These are phyloP conservation scores for Pocillopora damicornis DNA, from an alignment of 64 coral and sea anemone species.

Conservation along the genomic window DNA sequence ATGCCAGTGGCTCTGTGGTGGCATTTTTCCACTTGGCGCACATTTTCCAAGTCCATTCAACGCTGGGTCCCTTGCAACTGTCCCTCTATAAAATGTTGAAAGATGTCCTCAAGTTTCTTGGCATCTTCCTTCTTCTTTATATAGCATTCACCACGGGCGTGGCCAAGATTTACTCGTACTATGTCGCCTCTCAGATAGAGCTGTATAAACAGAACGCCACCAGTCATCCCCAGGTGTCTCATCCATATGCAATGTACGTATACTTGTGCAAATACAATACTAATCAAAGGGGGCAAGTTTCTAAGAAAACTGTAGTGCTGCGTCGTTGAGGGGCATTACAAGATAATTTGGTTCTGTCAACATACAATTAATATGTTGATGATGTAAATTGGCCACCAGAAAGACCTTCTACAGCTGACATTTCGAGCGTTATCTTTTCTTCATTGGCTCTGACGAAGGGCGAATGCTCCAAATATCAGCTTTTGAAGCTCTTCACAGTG, in stretches of 20 bases:
- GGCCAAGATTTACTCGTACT: slow-evolving; percentile 35
- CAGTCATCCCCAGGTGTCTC: not conserved
- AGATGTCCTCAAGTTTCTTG: slow-evolving; percentile 34
- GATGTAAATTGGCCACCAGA: too few species aligned
- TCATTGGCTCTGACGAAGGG: too few species aligned
- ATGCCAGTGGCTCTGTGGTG: not conserved
- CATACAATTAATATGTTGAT: too few species aligned
- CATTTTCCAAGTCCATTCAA: slow-evolving; percentile 33
- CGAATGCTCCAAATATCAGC: too few species aligned
- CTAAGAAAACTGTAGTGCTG: too few species aligned
- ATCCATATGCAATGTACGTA: not conserved
- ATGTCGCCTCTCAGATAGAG: not conserved
- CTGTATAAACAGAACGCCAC: not conserved
- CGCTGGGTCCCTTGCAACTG: slow-evolving; percentile 43
- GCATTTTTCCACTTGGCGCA: not conserved
- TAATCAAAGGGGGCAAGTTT: too few species aligned
- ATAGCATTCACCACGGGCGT: slow-evolving; percentile 16
- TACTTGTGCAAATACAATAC: not conserved
- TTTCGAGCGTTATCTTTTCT: too few species aligned
- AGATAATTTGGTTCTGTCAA: too few species aligned
- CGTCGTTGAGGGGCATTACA: too few species aligned
- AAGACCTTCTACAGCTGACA: too few species aligned
- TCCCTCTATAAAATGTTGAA: slow-evolving; percentile 28
- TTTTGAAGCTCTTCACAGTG: too few species aligned
- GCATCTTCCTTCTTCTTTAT: slow-evolving; percentile 23